These are phyloP conservation scores for Mormyrus proboscirostris DNA, from an alignment of 2,797 vertebrate species.

Conservation along the genomic window DNA sequence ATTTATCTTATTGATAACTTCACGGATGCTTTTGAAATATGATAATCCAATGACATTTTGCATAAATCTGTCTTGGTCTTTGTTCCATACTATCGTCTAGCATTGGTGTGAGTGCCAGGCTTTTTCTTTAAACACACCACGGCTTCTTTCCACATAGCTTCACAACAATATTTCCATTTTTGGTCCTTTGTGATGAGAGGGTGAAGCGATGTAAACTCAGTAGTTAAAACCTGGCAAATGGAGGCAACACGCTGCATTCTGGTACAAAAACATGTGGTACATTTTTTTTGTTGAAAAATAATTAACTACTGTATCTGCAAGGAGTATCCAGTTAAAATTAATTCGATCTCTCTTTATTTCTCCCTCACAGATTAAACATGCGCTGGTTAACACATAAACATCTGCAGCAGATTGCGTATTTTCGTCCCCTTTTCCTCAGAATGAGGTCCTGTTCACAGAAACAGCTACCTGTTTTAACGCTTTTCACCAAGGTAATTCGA, in stretches of 20 bases:
- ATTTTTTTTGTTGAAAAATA: neutral
- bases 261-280: neutral
- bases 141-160: neutral
- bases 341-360: neutral
- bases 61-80: neutral
- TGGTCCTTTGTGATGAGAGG: neutral
- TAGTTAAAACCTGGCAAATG: neutral
- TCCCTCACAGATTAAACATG: constrained; percentile 50
- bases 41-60: neutral
- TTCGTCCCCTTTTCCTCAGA: constrained; percentile 36
- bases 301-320: neutral
- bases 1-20: neutral
- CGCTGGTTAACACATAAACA: constrained; percentile 47
- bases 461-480: constrained; percentile 64
- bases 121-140: neutral
- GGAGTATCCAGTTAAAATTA: neutral
- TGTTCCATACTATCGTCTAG: neutral
- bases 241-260: neutral
- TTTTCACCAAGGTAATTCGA: constrained; percentile 74
- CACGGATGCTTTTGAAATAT: neutral
- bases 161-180: neutral
- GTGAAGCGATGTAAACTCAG: neutral
- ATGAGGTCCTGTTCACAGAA: constrained; percentile 37
- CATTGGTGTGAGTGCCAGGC: neutral
- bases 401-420: constrained; percentile 36